These are phyloP conservation scores for Todiramphus chloris DNA, from an alignment of 2,113 vertebrate genomes.

Conservation along the genomic window DNA sequence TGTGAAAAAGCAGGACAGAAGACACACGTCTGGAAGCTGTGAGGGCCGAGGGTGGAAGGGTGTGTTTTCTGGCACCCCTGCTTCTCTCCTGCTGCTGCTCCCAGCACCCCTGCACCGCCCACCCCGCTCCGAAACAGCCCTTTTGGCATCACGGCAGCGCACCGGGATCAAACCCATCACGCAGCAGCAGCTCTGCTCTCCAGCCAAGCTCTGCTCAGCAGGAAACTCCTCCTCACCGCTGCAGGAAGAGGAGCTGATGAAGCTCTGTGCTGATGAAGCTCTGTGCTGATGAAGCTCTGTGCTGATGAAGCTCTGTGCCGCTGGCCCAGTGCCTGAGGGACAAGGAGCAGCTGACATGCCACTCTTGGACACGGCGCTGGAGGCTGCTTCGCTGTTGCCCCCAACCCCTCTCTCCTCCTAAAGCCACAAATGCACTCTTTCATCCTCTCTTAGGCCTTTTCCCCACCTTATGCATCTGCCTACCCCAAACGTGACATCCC, in stretches of 20 bases:
- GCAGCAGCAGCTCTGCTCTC: not conserved
- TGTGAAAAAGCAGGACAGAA: not conserved
- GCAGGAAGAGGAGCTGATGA: not conserved
- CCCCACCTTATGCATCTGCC: not conserved
- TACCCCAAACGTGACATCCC: not conserved
- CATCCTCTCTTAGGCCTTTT: not conserved
- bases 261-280: too few relatives aligned
- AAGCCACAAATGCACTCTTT: not conserved
- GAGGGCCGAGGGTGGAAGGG: not conserved
- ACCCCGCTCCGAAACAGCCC: rapidly evolving
- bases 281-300: too few relatives aligned
- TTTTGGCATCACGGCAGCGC: rapidly evolving
- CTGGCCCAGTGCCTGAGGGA: rapidly evolving
- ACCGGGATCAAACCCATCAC: rapidly evolving
- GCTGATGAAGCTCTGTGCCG: not conserved
- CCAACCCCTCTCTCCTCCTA: not conserved
- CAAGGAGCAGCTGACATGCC: not conserved
- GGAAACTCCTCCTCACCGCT: not conserved
- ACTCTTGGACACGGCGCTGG: not conserved
- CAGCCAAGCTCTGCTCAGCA: not conserved
- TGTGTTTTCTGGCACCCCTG: not conserved
- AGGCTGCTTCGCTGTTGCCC: not conserved
- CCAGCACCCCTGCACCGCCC: rapidly evolving
- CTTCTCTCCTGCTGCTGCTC: not conserved
- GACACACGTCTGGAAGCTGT: rapidly evolving